Base-by-base conservation (phyloP, 2,113 vertebrate species). In the Thunnus maccoyii region DNA sequence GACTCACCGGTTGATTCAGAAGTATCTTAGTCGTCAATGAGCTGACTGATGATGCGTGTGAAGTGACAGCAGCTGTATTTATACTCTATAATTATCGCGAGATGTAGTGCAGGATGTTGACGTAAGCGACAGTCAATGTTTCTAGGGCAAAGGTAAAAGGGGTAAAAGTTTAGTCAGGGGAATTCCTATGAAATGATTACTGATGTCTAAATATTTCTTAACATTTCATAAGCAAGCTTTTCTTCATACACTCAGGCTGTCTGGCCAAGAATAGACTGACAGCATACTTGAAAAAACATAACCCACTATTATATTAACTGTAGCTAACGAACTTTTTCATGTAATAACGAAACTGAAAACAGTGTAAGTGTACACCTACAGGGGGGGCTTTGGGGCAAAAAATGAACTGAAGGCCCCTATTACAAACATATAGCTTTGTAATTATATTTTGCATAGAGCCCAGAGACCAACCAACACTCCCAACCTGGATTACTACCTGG, bases 51-150 rank as follows among this genome's bases (percentile, higher is more conserved):
- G 5, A 0, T 13, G 0, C 1, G 0, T 60, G 13, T 0, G 25
- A 15, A 0, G 8, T 6, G 3, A 4, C 30, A 3, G 52, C 56
- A 2, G 67, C 69, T 36, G 16, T 17, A 86, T 87, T 92, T 94
- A 93, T 93, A 20, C 2, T 0, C 22, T 1, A 0, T 0, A 47
- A 22, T n/a, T 90, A 85, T 93, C 93, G 92, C 93, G 93, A 93
- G 87, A 90, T 22, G 14, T 80, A 1, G 52, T 11, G 46, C 54
- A 0, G 1, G 3, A 4, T 15, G 0, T 0, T 88, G 88, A 91
- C 85, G 93, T 76, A 30, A 73, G 16, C 8, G 36, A 9, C 47
- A 0, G 16, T 20, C 8, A 7, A 0, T 30, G 11, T 17, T 62
- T 83, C 22, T 90, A 16, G 93, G 84, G 6, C 69, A 93, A 93